Base-by-base conservation (phyloP, 1,140 invertebrate genomes). In the Oedothorax gibbosus region DNA sequence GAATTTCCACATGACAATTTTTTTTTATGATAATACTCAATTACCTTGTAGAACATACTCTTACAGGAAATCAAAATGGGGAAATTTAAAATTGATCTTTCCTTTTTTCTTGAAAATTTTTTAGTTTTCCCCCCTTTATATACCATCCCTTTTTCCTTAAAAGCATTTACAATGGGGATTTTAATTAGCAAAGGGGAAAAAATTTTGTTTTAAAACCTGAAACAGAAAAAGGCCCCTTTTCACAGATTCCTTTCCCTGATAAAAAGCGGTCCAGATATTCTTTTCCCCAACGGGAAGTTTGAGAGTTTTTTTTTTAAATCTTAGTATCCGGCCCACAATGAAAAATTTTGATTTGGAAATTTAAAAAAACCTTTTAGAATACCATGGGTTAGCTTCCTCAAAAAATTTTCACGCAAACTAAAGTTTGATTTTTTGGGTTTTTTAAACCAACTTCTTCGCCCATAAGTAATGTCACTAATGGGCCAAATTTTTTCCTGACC, bases 251-350 rank as follows among this genome's bases (percentile, higher is more conserved):
- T 54, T 78, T 65, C 54, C 6, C n/a, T 20, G 53, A 62, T 11
- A 60, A 11, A 56, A 0, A 76, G 0, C 11, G 21, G 21, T 60
- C 60, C n/a, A 9, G 18, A 50, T 18, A 18, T 51, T 56, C 20
- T 18, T 9, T 18, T 18, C 11, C 21, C n/a, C 4, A 50, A 51
- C 53, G n/a, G n/a, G n/a, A 21, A 15, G 49, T n/a, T 6, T 65
- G 35, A 65, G 7, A 65, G 49, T 65, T 79, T 20, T 79, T 20
- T 79, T 66, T 65, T 66, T 21, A 20, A 68, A 79, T 53, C 64
- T 50, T 53, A 21, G 35, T 21, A 20, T 54, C n/a, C 51, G 65
- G 5, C 20, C 64, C 15, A 53, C 64, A 1, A 53, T n/a, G 15
- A 20, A 79, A 66, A 50, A 68, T 68, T 53, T 20, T 54, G 14